phyloP scores from a whole-genome alignment of 1,140 invertebrate genomes.

The Probaryconus sp. region DNA sequence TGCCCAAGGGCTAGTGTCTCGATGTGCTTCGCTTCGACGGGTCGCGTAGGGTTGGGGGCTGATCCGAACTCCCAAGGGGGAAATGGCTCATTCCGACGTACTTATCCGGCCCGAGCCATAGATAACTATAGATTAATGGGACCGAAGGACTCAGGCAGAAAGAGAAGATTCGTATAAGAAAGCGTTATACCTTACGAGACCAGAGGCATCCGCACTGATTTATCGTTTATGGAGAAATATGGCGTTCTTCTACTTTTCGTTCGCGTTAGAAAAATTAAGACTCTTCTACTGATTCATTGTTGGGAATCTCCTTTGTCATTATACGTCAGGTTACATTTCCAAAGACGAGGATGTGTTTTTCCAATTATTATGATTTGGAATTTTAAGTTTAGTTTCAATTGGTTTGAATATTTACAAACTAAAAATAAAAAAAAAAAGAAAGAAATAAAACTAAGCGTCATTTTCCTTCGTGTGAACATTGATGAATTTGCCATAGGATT shows the following conservation, averaged over 20 bases:
- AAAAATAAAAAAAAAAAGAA: too few relatives aligned
- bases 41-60: conserved; percentile 65
- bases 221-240: conserved; percentile 78
- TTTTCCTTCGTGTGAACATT: too few relatives aligned
- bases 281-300: conserved; percentile 51
- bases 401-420: too few relatives aligned
- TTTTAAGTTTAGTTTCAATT: too few relatives aligned
- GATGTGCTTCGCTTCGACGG: conserved; percentile 50
- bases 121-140: conserved; percentile 78
- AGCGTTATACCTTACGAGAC: conserved; percentile 65
- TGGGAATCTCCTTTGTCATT: too few relatives aligned
- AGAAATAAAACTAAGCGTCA: too few relatives aligned
- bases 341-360: too few relatives aligned
- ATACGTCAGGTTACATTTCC: too few relatives aligned
- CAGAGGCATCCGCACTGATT: conserved; percentile 69
- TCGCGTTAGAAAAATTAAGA: conserved; percentile 68
- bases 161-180: conserved; percentile 63
- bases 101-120: conserved; percentile 75
- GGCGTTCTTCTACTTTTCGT: conserved; percentile 61
- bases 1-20: conserved; percentile 71
- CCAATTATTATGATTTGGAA: too few relatives aligned
- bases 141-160: conserved; percentile 64
- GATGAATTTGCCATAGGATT: neutral
- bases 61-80: conserved; percentile 75
- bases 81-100: conserved; percentile 76